These are phyloP conservation scores for Aurelia aurita complex sp. Pacific DNA, from an alignment of 30 jellyfish, hydroid and myxozoan species.

Conservation along the genomic window DNA sequence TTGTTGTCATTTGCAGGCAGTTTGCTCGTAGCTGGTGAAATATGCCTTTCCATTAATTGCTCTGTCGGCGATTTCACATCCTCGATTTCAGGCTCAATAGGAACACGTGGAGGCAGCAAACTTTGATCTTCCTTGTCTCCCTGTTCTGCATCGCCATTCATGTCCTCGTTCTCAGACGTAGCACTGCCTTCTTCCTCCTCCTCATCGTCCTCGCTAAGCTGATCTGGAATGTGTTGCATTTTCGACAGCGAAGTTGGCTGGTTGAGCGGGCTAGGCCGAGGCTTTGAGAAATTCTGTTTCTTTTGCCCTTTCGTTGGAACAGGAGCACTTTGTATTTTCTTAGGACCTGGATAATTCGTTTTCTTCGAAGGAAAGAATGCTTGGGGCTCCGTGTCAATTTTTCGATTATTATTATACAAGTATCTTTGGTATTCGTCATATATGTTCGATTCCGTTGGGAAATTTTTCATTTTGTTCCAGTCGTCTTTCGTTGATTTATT, in stretches of 20 bases:
- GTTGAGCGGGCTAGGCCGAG: constrained; percentile 66
- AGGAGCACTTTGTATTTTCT: constrained; percentile 12
- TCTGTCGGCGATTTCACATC: constrained; percentile 51
- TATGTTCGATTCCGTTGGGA: constrained; percentile 9
- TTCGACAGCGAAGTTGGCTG: constrained; percentile 66
- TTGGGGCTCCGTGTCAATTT: constrained; percentile 27
- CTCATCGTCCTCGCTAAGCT: constrained; percentile 64
- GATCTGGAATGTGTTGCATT: constrained; percentile 56
- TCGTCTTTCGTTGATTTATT: constrained; percentile 28
- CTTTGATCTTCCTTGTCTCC: constrained; percentile 37
- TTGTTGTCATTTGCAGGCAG: constrained; percentile 6
- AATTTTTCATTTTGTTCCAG: constrained; percentile 50
- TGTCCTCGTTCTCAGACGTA: constrained; percentile 41
- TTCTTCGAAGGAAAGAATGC: constrained; percentile 31
- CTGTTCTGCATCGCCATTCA: constrained; percentile 20
- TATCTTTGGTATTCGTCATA: constrained; percentile 42
- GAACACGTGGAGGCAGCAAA: constrained; percentile 13
- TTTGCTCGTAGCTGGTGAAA: constrained; percentile 42
- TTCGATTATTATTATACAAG: constrained; percentile 44
- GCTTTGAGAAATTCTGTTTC: constrained; percentile 50
- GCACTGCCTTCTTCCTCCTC: constrained; percentile 56
- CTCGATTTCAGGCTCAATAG: constrained; percentile 43
- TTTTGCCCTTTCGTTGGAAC: constrained; percentile 55
- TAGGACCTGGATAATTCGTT: constrained; percentile 19
- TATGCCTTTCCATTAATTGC: constrained; percentile 41